These are phyloP conservation scores for Nymphalis polychloros DNA, from an alignment of 2,888 invertebrate genomes.

Conservation along the genomic window DNA sequence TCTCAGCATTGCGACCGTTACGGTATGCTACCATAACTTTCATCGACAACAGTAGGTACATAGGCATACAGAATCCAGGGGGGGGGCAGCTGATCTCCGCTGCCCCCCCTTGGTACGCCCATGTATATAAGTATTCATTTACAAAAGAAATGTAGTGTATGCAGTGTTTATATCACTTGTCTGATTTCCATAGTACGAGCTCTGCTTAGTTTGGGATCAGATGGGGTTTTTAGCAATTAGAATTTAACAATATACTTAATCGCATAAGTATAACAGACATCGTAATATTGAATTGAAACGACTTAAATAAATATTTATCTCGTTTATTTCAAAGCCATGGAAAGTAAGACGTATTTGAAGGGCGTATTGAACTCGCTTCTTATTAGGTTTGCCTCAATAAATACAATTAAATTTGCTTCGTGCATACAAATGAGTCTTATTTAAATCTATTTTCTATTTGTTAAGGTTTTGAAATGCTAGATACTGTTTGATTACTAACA, in stretches of 20 bases:
- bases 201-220: too few relatives aligned
- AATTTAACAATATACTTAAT: neutral
- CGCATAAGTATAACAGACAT: neutral
- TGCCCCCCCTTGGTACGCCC: too few relatives aligned
- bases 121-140: too few relatives aligned
- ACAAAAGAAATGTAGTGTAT: too few relatives aligned
- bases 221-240: too few relatives aligned
- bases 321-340: constrained; percentile 20
- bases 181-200: too few relatives aligned
- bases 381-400: constrained; percentile 23
- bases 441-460: constrained; percentile 15
- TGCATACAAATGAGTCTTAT: constrained; percentile 25
- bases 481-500: neutral
- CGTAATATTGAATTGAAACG: constrained; percentile 1
- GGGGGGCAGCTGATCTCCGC: too few relatives aligned
- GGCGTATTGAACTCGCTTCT: constrained; percentile 3
- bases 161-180: too few relatives aligned
- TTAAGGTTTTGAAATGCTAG: neutral
- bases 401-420: constrained; percentile 26
- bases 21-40: too few relatives aligned
- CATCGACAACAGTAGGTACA: too few relatives aligned
- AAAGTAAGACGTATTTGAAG: constrained; percentile 26
- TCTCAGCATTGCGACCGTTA: too few relatives aligned
- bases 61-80: too few relatives aligned
- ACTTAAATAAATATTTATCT: constrained; percentile 24